Conservation (phyloP, 92 coral and sea anemone genomes). For the Porites cylindrica region DNA sequence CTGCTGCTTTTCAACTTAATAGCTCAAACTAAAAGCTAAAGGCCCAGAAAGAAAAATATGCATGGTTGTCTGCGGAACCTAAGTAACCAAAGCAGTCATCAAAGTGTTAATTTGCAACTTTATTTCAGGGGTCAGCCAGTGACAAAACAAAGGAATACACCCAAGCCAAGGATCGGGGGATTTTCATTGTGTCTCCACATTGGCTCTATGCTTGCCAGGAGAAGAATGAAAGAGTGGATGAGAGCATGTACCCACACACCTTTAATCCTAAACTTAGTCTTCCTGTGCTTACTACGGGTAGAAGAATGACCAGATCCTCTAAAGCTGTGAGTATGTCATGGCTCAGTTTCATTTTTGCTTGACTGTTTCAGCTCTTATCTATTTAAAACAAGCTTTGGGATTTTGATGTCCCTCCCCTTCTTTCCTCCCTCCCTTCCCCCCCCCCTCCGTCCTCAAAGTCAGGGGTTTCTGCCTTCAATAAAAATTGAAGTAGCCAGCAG, state of each 20-base stretch:
- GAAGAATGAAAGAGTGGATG: conserved; percentile 79
- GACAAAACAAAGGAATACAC: conserved; percentile 83
- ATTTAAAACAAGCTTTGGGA: too few relatives aligned
- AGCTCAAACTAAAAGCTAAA: too few relatives aligned
- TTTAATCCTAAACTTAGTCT: conserved; percentile 94
- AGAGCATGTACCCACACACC: conserved; percentile 86
- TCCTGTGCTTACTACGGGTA: conserved; percentile 82
- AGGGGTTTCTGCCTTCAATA: too few relatives aligned
- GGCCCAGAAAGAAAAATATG: too few relatives aligned
- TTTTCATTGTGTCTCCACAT: conserved; percentile 89
- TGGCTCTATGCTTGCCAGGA: conserved; percentile 89
- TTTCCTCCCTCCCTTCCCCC: too few relatives aligned
- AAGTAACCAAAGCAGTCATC: too few relatives aligned
- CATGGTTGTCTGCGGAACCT: too few relatives aligned
- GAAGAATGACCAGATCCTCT: conserved; percentile 78
- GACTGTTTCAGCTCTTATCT: too few relatives aligned
- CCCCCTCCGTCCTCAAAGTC: too few relatives aligned
- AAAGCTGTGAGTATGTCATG: conserved; percentile 46
- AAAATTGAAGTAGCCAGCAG: too few relatives aligned
- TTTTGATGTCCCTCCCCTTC: too few relatives aligned
- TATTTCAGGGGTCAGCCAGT: conserved; percentile 81
- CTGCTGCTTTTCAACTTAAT: too few relatives aligned
- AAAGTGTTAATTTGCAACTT: not conserved
- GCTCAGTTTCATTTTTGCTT: not conserved
- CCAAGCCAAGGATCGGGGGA: conserved; percentile 75